Conservation (phyloP, 2,797 vertebrate species). For the Chloroceryle inda region DNA sequence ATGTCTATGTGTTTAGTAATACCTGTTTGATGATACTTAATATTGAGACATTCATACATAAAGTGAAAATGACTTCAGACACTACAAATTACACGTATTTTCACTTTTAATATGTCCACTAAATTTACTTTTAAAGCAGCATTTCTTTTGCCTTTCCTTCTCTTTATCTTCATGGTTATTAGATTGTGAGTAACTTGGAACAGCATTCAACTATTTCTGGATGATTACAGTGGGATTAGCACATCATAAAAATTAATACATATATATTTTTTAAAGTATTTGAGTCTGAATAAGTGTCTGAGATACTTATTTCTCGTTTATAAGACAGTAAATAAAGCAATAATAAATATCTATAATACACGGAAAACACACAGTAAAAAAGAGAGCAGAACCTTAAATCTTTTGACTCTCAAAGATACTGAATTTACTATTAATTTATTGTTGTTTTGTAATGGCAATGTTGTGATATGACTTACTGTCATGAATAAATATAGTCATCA, state of each 20-base stretch:
- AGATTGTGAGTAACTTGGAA: neutral
- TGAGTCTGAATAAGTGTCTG: neutral
- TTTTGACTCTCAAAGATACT: neutral
- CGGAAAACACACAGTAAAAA: neutral
- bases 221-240: neutral
- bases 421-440: neutral
- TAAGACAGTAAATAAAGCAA: neutral
- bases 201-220: constrained; percentile 1
- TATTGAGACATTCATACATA: neutral
- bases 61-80: neutral
- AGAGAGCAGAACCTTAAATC: neutral
- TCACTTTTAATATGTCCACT: neutral
- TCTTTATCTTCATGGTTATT: neutral
- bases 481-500: neutral
- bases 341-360: neutral
- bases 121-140: neutral
- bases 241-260: neutral
- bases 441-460: neutral
- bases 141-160: neutral
- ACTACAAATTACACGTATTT: neutral
- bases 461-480: neutral
- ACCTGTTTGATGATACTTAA: neutral
- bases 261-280: neutral
- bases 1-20: neutral
- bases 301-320: constrained; percentile 6